A percentile compares a stretch with the other conserved stretches of the same genome.
These are phyloP conservation scores for Nyctereutes procyonoides DNA, from an alignment of 2,113 vertebrate species.

Conservation along the genomic window DNA sequence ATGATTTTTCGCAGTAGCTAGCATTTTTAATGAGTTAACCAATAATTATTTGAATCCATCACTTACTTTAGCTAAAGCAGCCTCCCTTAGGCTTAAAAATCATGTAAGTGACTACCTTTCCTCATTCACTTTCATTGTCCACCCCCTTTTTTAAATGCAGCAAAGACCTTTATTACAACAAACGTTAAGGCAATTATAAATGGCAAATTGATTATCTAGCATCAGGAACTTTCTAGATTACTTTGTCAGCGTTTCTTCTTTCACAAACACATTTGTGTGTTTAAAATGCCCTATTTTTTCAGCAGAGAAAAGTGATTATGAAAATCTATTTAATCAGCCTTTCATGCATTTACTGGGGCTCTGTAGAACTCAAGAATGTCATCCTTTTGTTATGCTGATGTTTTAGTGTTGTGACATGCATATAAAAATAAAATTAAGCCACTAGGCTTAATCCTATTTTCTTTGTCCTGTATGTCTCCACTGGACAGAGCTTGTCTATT, in stretches of 20 bases:
- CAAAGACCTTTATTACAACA: not conserved
- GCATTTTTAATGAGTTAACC: not conserved
- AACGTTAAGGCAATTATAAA: constrained; percentile 47
- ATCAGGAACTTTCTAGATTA: constrained; percentile 48
- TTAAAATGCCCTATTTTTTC: constrained; percentile 62
- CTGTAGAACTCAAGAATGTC: not conserved
- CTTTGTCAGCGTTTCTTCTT: constrained; percentile 62
- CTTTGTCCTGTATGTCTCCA: constrained; percentile 29
- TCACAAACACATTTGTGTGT: constrained; percentile 45
- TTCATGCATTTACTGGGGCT: not conserved
- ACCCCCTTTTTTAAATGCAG: not conserved
- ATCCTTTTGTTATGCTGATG: constrained; percentile 48
- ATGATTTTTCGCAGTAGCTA: not conserved
- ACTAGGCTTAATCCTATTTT: constrained; percentile 3
- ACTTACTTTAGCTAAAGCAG: not conserved
- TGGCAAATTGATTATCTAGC: constrained; percentile 53
- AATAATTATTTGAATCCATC: not conserved
- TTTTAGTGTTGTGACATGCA: not conserved
- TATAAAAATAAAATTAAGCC: constrained; percentile 63
- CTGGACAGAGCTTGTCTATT: not conserved
- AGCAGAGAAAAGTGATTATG: constrained; percentile 51
- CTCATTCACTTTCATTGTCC: not conserved
- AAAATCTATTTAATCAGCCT: constrained; percentile 40
- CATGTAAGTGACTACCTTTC: not conserved
- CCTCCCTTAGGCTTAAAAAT: not conserved